A percentile compares a stretch with the other conserved stretches of the same genome.
phyloP scores from a whole-genome alignment of 2,113 vertebrate genomes.

The Microcebus murinus region DNA sequence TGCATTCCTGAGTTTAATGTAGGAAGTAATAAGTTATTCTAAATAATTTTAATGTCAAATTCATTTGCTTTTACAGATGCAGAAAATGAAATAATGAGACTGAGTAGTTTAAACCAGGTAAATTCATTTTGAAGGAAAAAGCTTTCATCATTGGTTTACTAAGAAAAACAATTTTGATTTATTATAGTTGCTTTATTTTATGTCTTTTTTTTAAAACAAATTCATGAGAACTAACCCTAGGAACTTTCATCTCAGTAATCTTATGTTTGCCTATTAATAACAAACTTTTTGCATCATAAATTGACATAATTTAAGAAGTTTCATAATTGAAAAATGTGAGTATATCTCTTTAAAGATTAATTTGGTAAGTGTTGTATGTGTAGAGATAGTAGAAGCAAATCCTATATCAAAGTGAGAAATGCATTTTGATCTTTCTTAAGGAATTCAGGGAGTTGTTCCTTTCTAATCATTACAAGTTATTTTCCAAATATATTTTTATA shows the following conservation, averaged over 20 bases:
- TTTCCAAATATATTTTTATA: not conserved
- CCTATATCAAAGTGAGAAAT: not conserved
- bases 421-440: constrained; percentile 6
- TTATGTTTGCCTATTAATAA: constrained; percentile 25
- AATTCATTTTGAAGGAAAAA: constrained; percentile 68
- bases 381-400: not conserved
- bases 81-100: constrained; percentile 90
- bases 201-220: not conserved
- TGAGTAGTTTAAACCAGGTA: constrained; percentile 89
- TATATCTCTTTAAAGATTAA: not conserved
- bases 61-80: constrained; percentile 86
- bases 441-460: not conserved
- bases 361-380: not conserved
- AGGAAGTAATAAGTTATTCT: constrained; percentile 25
- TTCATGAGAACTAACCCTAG: constrained; percentile 10
- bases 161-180: not conserved
- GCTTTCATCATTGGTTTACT: constrained; percentile 30
- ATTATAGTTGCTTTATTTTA: constrained; percentile 31
- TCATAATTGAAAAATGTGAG: not conserved
- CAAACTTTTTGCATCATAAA: not conserved
- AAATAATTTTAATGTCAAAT: constrained; percentile 68
- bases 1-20: constrained; percentile 46
- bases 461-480: not conserved
- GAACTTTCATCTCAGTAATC: constrained; percentile 1
- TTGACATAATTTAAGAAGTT: not conserved